Evolutionary conservation across 2,888 invertebrate species (phyloP).

Genomic region (Apomyelois bistriatella): DNA sequence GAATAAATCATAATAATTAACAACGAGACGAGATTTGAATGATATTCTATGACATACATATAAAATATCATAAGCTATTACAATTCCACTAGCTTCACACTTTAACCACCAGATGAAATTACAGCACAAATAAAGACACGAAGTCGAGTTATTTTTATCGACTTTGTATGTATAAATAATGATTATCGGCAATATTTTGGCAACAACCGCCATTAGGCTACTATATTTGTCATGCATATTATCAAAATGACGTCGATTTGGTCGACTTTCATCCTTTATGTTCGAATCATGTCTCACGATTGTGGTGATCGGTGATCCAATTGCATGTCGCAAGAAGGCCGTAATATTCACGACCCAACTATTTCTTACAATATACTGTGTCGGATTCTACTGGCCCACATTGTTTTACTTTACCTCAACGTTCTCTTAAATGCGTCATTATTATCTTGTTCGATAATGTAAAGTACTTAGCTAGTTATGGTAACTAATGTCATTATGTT

Average conservation of each 20-base stretch:
- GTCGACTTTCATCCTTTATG: slow-evolving; percentile 6
- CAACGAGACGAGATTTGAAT: too few species aligned
- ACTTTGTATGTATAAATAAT: background rate
- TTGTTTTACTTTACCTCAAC: background rate
- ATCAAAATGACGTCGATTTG: slow-evolving; percentile 3
- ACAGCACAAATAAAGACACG: too few species aligned
- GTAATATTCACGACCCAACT: slow-evolving; percentile 22
- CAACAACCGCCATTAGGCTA: background rate
- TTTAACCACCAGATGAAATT: too few species aligned
- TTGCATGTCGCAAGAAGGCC: slow-evolving; percentile 22
- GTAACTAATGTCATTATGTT: too few species aligned
- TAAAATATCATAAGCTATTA: too few species aligned
- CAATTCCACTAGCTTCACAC: too few species aligned
- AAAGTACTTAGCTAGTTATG: too few species aligned
- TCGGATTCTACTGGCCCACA: background rate
- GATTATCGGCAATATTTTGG: background rate
- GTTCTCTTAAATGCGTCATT: background rate
- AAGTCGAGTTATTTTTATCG: too few species aligned
- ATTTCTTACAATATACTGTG: slow-evolving; percentile 3
- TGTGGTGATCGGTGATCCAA: slow-evolving; percentile 1
- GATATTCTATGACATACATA: too few species aligned
- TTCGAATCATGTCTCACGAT: slow-evolving; percentile 7
- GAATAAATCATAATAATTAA: too few species aligned
- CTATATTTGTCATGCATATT: background rate
- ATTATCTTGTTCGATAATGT: too few species aligned